Conservation (phyloP, 2,113 vertebrate species). For the Perca schrenkii region DNA sequence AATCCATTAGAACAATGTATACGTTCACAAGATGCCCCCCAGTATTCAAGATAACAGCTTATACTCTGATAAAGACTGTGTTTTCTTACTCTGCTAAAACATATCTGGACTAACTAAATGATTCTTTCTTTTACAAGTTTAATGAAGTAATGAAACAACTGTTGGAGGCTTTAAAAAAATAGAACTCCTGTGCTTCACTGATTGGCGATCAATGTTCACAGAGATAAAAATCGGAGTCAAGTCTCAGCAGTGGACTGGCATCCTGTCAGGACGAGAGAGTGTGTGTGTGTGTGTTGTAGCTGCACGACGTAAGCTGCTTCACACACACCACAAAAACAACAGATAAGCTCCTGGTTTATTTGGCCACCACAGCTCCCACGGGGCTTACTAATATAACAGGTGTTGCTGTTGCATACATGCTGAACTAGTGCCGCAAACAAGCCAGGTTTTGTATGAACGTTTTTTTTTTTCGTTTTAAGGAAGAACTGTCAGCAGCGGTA, state of each 20-base stretch:
- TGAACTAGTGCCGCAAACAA: neutral
- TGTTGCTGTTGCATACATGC: neutral
- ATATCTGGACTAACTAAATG: neutral
- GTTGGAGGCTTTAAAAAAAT: slow-evolving; percentile 27
- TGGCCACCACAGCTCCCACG: slow-evolving; percentile 4
- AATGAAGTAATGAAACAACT: slow-evolving; percentile 24
- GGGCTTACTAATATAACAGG: neutral
- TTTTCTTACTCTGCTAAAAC: neutral
- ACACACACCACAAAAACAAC: slow-evolving; percentile 23
- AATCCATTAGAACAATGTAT: slow-evolving; percentile 2
- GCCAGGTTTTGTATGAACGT: neutral
- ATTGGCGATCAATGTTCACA: slow-evolving; percentile 37
- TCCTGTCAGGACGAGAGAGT: slow-evolving; percentile 24
- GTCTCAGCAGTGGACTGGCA: slow-evolving; percentile 36
- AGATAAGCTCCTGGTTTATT: slow-evolving; percentile 40
- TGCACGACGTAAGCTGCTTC: slow-evolving; percentile 43
- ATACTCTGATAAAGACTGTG: neutral
- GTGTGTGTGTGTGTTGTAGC: slow-evolving; percentile 33
- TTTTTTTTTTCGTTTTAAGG: neutral
- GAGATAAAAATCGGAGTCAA: slow-evolving; percentile 55
- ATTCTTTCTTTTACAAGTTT: neutral
- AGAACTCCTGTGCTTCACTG: neutral
- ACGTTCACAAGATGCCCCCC: neutral
- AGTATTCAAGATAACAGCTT: neutral
- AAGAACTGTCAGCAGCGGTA: neutral